Evolutionary conservation across 2,113 vertebrate species (phyloP).

Genomic region (Eulacestoma nigropectus): DNA sequence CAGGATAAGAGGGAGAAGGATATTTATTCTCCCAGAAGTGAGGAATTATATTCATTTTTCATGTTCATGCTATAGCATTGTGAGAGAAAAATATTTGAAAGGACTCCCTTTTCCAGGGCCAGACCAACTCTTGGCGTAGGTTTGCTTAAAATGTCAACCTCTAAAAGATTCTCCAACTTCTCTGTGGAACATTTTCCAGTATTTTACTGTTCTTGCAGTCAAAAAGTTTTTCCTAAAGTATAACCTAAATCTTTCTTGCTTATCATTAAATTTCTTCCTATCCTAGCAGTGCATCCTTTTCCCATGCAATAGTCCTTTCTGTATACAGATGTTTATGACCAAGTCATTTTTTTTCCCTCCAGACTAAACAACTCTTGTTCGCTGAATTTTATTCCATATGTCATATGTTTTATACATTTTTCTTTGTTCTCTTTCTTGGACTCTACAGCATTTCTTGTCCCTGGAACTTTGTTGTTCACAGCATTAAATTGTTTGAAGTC

Average conservation of each 20-base stretch:
- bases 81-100: not conserved
- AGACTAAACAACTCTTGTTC: not conserved
- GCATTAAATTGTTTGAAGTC: not conserved
- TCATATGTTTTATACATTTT: not conserved
- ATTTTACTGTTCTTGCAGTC: not conserved
- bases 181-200: not conserved
- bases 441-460: not conserved
- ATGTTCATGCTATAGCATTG: not conserved
- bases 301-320: not conserved
- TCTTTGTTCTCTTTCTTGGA: not conserved
- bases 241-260: not conserved
- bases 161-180: not conserved
- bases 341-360: not conserved
- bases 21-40: not conserved
- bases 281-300: not conserved
- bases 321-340: not conserved
- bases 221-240: not conserved
- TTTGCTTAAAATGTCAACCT: not conserved
- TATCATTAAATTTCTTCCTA: not conserved
- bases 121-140: not conserved
- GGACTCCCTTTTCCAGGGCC: not conserved
- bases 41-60: not conserved
- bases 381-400: not conserved
- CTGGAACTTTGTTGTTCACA: not conserved
- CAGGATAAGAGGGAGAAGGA: not conserved